A percentile compares a stretch with the other conserved stretches of the same genome.
phyloP scores from a whole-genome alignment of 1,140 invertebrate species.

The Diabrotica undecimpunctata region DNA sequence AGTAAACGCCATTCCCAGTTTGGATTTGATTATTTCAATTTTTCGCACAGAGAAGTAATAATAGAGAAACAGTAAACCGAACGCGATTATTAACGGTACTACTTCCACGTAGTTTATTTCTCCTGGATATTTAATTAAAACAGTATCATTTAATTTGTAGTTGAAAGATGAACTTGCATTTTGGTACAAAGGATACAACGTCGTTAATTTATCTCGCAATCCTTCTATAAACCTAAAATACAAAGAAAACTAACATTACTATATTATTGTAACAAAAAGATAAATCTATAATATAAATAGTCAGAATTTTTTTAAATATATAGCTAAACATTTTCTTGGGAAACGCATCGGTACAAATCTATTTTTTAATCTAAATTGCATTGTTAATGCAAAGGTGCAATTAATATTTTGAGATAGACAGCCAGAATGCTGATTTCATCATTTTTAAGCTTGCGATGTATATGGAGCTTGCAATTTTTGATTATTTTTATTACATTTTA shows the following conservation, averaged over 20 bases:
- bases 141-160: slow-evolving; percentile 51
- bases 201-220: slow-evolving; percentile 65
- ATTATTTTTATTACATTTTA: no score
- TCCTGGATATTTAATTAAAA: slow-evolving; percentile 81
- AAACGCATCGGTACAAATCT: no score
- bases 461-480: no score
- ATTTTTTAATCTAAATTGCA: no score
- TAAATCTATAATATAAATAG: background rate
- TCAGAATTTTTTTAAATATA: slow-evolving; percentile 15
- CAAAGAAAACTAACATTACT: slow-evolving; percentile 11
- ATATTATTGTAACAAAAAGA: background rate
- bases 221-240: slow-evolving; percentile 72
- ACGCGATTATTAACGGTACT: slow-evolving; percentile 78
- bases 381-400: no score
- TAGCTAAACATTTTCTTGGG: no score
- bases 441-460: no score
- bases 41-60: slow-evolving; percentile 94
- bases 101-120: slow-evolving; percentile 85
- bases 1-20: slow-evolving; percentile 84
- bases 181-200: slow-evolving; percentile 69
- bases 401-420: no score
- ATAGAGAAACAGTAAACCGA: slow-evolving; percentile 83
- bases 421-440: no score
- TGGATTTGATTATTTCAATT: slow-evolving; percentile 90
- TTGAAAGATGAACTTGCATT: slow-evolving; percentile 33